Percentiles rank a stretch among this genome's conserved stretches.
Conservation (phyloP, 1,140 invertebrate species). For the Cyclina sinensis region DNA sequence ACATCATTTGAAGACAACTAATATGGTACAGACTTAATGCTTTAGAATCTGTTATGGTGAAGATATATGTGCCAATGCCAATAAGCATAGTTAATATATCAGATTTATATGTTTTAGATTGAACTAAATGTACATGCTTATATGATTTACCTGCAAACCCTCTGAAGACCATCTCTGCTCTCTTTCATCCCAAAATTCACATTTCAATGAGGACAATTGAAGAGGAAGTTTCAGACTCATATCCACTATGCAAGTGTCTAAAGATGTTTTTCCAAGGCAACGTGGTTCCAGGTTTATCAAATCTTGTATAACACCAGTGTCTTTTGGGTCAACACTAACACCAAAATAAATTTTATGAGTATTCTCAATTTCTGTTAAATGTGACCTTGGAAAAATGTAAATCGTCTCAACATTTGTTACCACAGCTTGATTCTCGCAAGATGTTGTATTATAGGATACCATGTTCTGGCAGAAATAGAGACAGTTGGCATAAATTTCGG, state of each 20-base stretch:
- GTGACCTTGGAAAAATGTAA: background rate
- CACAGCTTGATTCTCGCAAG: background rate
- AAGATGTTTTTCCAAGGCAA: background rate
- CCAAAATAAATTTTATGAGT: background rate
- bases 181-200: background rate
- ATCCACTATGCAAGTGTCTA: background rate
- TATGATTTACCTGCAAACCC: background rate
- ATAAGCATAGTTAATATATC: no score
- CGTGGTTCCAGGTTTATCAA: background rate
- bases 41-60: no score
- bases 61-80: no score
- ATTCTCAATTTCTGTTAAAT: background rate
- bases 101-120: no score
- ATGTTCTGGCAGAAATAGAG: background rate
- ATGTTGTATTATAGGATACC: background rate
- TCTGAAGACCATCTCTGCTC: background rate
- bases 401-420: background rate
- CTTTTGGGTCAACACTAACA: background rate
- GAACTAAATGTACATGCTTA: no score
- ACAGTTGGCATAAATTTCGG: constrained; percentile 1
- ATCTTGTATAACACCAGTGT: background rate
- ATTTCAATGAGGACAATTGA: background rate
- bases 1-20: no score
- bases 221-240: background rate
- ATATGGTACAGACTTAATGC: no score